Base-by-base conservation (phyloP, 2,797 vertebrate species). In the Pipistrellus pygmaeus region DNA sequence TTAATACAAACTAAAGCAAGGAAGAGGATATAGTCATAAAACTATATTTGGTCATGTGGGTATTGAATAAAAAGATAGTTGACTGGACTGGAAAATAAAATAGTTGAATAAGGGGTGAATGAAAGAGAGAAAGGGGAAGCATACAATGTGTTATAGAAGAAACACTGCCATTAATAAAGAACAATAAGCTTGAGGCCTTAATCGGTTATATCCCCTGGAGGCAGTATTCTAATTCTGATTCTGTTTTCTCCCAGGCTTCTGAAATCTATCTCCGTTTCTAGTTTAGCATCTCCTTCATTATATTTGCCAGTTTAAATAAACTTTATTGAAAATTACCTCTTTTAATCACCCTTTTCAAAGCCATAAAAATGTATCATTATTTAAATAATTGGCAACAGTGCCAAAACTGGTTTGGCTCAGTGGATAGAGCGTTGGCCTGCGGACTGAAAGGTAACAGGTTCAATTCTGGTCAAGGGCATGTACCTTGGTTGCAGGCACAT, bases 221-320 rank as follows among this genome's bases (percentile, higher is more conserved):
- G 20, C 15, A 75, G 0, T 77, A 38, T 44, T 77, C 32, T 13
- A 55, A 2, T 48, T 96, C 32, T 23, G 15, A 84, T 38, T 32
- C 12, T 80, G 1, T 81, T n/a, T 87, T 53, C 25, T 8, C 15
- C n/a, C 30, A 44, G n/a, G 30, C 6, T 86, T 84, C 51, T 73
- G 21, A 93, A 73, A 27, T 51, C 55, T 32, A n/a, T 27, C 20
- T 41, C 17, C 17, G 32, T 35, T 75, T 88, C 51, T 51, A 32
- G 23, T 77, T 35, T 69, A 90, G 82, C 7, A 20, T 62, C 51
- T 78, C 15, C 25, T 73, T 80, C 23, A n/a, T 89, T 27, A 71
- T 85, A 88, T 73, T 71, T 93, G 8, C 7, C 18, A 82, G 1
- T 62, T 88, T 83, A 55, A 86, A 85, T 82, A 91, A 77, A 68